Base-by-base conservation (phyloP, 2,797 vertebrate species). In the Lacerta viridis region DNA sequence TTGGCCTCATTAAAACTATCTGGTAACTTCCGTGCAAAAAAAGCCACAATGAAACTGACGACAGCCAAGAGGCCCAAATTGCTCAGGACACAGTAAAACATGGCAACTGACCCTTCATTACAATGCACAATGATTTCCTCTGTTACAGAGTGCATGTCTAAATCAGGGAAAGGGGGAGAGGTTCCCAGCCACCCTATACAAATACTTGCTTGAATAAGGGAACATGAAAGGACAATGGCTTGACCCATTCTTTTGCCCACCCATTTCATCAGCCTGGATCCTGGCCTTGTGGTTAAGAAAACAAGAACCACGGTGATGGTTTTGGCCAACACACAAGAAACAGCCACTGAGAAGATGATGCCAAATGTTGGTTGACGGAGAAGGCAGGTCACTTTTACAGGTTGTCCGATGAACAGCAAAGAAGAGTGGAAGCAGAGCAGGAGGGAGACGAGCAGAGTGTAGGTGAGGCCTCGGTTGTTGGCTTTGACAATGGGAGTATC, bases 1-100 rank as follows among this genome's bases (percentile, higher is more conserved):
- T 68, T 85, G 74, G 84, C 29, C 68, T 85, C 74, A 50, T 85
- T 85, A 25, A 85, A 78, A 68, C 36, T 23, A 20, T 85, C 84
- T 3, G 84, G 84, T 29, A 85, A 85, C 6, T 78, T 85, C 10
- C 84, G 11, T 3, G 84, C 59, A 4, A 41, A 20, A 11, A 78
- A 78, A 2, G 77, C 77, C 23, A 80, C 85, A 33, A 36, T 71
- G 8, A 86, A 86, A 50, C 85, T 80, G 33, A 33, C 3, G 3
- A 80, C 3, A 1, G 85, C 29, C 25, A 80, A 33, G 11, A 86
- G 25, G 0, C 64, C 85, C 77, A 86, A 15, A 25, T 86, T 80
- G 76, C 64, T 69, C 36, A 87, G 7, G 1, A 71, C 78, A 74
- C 36, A 5, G 23, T 80, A 87, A 61, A 87, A 74, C 78, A 87